Conservation (phyloP, 2,113 vertebrate species). For the Solea senegalensis region DNA sequence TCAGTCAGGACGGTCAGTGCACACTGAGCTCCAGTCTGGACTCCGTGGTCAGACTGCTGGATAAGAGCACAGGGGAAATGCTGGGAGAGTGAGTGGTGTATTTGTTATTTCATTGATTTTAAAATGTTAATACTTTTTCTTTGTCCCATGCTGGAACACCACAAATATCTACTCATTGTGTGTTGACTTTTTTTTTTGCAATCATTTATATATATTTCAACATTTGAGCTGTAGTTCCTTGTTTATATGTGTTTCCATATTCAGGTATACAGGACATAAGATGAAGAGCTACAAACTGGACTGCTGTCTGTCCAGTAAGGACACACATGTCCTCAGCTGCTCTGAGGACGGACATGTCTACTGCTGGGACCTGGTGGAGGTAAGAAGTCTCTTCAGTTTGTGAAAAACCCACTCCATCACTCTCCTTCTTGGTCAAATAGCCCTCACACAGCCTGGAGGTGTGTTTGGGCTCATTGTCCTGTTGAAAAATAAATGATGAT, state of each 20-base stretch:
- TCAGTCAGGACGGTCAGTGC: slow-evolving; percentile 92
- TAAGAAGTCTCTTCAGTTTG: slow-evolving; percentile 40
- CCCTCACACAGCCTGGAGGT: no score
- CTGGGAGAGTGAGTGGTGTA: slow-evolving; percentile 88
- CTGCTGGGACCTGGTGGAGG: slow-evolving; percentile 95
- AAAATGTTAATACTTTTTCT: no score
- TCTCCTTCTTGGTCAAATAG: no score
- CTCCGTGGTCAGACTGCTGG: slow-evolving; percentile 87
- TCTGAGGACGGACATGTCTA: slow-evolving; percentile 93
- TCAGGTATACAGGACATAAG: slow-evolving; percentile 89
- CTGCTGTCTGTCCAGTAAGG: slow-evolving; percentile 88
- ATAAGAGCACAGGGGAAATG: slow-evolving; percentile 93
- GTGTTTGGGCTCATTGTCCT: no score
- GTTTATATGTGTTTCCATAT: neutral
- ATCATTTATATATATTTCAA: no score
- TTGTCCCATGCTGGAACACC: no score
- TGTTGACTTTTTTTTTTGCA: no score
- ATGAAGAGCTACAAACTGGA: slow-evolving; percentile 92
- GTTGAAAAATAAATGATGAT: no score
- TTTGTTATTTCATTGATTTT: no score
- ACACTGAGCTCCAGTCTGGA: slow-evolving; percentile 88
- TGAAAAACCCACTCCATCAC: no score
- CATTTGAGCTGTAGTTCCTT: no score
- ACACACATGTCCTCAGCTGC: slow-evolving; percentile 91
- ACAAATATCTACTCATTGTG: no score